Base-by-base conservation (phyloP, 1,140 invertebrate species). In the Holotrichia oblita region DNA sequence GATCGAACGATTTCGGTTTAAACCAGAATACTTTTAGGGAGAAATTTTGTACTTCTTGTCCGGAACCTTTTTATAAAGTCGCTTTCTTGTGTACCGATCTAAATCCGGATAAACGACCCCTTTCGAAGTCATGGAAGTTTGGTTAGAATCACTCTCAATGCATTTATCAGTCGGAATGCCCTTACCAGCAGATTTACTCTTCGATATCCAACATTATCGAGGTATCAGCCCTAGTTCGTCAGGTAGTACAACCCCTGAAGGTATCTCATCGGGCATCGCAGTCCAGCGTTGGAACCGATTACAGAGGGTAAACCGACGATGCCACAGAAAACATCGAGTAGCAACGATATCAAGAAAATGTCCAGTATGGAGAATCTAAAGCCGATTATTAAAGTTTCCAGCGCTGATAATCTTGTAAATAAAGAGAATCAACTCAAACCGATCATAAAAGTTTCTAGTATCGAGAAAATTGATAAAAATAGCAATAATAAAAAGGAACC, bases 1-100 rank as follows among this genome's bases (percentile, higher is more conserved):
- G 96, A 40, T 96, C 95, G 0, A 92, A 93, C 55, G 96, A 98
- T 87, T 98, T 98, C 85, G 96, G 96, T 6, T 88, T 98, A 0
- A 97, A 98, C 88, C 94, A 96, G 85, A 90, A 92, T 79, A 91
- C 93, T 0, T 98, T 98, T 84, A 90, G 93, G 44, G 94, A 96
- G 78, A 96, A 96, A 85, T 98, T 96, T 87, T 98, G 97, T 85
- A 81, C 88, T n/a, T 91, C 91, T 80, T 98, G 96, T 86, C 96
- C 97, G 0, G 94, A 97, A 84, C 90, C 93, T 0, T 96, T 98
- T 84, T 96, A 95, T 83, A 92, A 92, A 83, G 91, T 98, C 74
- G 96, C 96, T 27, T 96, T 97, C 84, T 88, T 96, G 12, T 97
- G 96, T 85, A 96, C 95, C 83, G 94, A 97, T 85, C 88, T 97